Evolutionary conservation across 2,797 vertebrate genomes (phyloP), one percentile per base, ranked within the genome.

Genomic region (Sebastes minor): DNA sequence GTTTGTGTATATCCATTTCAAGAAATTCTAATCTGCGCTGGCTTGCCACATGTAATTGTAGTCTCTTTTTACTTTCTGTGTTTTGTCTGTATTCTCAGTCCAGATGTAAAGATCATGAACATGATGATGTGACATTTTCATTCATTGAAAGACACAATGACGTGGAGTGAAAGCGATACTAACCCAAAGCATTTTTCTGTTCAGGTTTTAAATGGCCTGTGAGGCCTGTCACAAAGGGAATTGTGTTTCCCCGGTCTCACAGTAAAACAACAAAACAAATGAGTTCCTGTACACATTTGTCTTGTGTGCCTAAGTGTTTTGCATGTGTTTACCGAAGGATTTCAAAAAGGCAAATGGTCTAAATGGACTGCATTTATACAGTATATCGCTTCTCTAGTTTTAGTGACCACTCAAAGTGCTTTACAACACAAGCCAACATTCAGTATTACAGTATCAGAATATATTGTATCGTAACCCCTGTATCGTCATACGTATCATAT

Each of bases 301-400:
- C n/a, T 66, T 16, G 55, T 46, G 1, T 38, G 6, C 13, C 38
- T 52, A 18, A 8, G 55, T 7, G 52, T n/a, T 88, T 86, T 88
- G 76, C 81, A 89, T 87, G 14, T 57, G 23, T 35, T 4, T 13
- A 12, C 13, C 23, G 22, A 65, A 72, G 23, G n/a, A 84, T 90
- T 83, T 89, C 75, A 85, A 71, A 60, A 10, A 74, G 62, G 38
- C 25, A 27, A 23, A 63, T 35, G n/a, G 23, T 25, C 38, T 42
- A 27, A 38, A 35, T 63, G 12, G 6, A 22, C 32, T 22, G 20
- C 10, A 61, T 32, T 32, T 6, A 32, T 20, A 7, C 30, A 30
- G 3, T 46, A 18, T 46, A 46, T 46, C 1, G 18, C 59, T 4
- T 32, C 11, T n/a, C 10, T 61, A 12, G 59, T 61, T 30, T 61